Evolutionary conservation across 2,888 invertebrate genomes (phyloP), one percentile per base, ranked within the genome.

Genomic region (Amorpha juglandis): DNA sequence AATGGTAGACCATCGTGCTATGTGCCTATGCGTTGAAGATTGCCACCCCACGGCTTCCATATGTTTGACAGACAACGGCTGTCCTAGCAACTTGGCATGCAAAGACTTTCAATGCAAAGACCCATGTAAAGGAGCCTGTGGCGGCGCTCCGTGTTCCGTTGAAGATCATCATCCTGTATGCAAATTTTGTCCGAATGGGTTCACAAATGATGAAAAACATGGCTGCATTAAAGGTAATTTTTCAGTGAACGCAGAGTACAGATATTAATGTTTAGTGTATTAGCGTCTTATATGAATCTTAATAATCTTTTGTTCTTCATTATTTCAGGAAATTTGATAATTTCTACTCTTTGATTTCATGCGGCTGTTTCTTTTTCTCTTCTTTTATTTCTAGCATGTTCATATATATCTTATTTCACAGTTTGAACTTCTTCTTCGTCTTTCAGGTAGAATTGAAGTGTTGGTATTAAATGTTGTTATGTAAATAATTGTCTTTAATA

Each of bases 171-270:
- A 97, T 94, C 97, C 98, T 80, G 96, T 97, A 92, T 98, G 98
- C 97, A 97, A 98, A 96, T 98, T 97, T 95, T 98, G 98, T 95
- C 98, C 98, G 87, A 95, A 95, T 92, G 98, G 98, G 94, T 98
- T 97, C 95, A 96, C 96, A 94, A 96, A 97, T 92, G 98, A 98
- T 94, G 95, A 97, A 88, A 96, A 96, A 95, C 96, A 97, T 94
- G 98, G 98, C 96, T 98, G 98, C 95, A 96, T 97, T 94, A 97
- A 98, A 98, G 98, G 98, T 98, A 98, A 98, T 91, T 87, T 79
- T 64, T 47, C 76, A 77, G 80, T 74, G 80, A 83, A 78, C 79
- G 79, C 79, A 80, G 79, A 76, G 71, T 79, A 78, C 75, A 78
- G 75, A 78, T 79, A 82, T 80, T 85, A 80, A 82, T 82, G 82